Evolutionary conservation across 2,797 vertebrate species (phyloP), one percentile per base, ranked within the genome.

Genomic region (Sebastes oblongus): DNA sequence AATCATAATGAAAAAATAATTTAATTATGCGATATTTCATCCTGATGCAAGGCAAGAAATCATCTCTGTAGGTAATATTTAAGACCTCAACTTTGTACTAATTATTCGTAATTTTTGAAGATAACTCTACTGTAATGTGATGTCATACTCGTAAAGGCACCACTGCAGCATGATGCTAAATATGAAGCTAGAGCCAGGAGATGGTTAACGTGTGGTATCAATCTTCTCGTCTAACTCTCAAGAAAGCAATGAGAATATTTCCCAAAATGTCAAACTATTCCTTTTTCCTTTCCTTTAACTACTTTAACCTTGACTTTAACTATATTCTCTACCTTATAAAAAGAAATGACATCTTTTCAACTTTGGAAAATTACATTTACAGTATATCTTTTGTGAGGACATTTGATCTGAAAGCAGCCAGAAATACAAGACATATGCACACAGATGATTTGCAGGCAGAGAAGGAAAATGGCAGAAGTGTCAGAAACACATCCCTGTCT

Each of bases 401-500:
- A 6, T 60, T 32, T 20, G 67, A 69, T 61, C 54, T 55, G 18
- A 7, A 20, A 18, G 16, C 18, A 65, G 14, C 27, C 27, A 16
- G 13, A 36, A 76, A 81, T 46, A 39, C 66, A 75, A 56, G 64
- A 77, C 29, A 60, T 62, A 32, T 54, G 27, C 74, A 56, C 52
- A 12, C 39, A 42, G 69, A 69, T 81, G 84, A 84, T 84, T 83
- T 83, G 52, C 76, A 84, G 80, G 22, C 66, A 14, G 78, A 60
- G 34, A 14, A 14, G 52, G 20, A 54, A 78, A 80, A 88, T 59
- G 73, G 59, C 74, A 75, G 1, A 73, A 66, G 39, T 85, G 84
- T 89, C 84, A 90, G 73, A 86, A 86, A 82, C 67, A 77, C 76
- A 36, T 85, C 72, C 60, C 60, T 42, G 78, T 86, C 84, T 87